Base-by-base conservation (phyloP, 2,113 vertebrate species). In the Ictidomys tridecemlineatus region DNA sequence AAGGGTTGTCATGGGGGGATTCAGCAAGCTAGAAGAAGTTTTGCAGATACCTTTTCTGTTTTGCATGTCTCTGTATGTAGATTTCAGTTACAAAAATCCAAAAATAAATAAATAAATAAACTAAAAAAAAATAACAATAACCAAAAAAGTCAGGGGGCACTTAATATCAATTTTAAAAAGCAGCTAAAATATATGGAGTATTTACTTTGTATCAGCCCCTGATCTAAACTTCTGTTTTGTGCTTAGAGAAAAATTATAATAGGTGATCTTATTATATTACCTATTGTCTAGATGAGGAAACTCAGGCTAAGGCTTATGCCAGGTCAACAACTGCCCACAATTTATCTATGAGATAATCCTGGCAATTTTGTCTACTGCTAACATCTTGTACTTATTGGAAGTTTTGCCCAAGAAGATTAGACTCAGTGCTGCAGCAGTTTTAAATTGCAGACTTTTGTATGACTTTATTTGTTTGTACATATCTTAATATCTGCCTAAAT, bases 281-380 rank as follows among this genome's bases (percentile, higher is more conserved):
- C 53, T 13, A 48, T 72, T 79, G 85, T 69, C 53, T 9, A 89
- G 63, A 34, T 45, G 42, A 67, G 8, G 26, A 87, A 69, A 69
- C 24, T 13, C 42, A 85, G 22, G 14, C 11, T 65, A 32, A 82
- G 13, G 72, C 8, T 72, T 48, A 67, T 2, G 3, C 16, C 37
- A 24, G 5, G 4, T 42, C 30, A 51, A 34, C 2, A 56, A 1
- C 3, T 51, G 22, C 24, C 61, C 14, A 1, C 11, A 30, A 8
- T 34, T 2, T 16, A 8, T 2, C 34, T 24, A 18, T 8, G 8
- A 20, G 26, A 1, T 70, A 82, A 72, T 48, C 11, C 61, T 32
- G 10, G 26, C 3, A 18, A 2, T 9, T 22, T 18, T 18, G 16
- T 8, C 10, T 77, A 32, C 42, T 51, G 8, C 0, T 53, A 16